Evolutionary conservation across 1,140 invertebrate species (phyloP), one percentile per base, ranked within the genome.

Genomic region (Cataglyphis hispanica): DNA sequence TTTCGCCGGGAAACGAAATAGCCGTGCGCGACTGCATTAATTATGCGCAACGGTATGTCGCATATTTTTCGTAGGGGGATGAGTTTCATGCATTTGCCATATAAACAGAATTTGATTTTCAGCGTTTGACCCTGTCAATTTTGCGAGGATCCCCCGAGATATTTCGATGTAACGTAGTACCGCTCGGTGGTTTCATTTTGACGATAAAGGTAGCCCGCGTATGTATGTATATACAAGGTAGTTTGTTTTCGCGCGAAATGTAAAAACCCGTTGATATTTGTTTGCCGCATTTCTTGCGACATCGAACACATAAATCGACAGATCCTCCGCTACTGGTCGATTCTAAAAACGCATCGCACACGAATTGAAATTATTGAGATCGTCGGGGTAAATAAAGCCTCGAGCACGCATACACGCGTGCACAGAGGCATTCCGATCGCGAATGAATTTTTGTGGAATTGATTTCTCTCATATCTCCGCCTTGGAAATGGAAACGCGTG

Each of bases 221-320:
- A 10, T 31, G 1, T 31, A 31, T 31, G n/a, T n/a, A n/a, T 50
- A 27, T 8, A 27, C 40, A 31, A 16, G 46, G 31, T 6, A 43
- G 56, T 10, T 19, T 37, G 50, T 63, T 64, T 40, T 25, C 19
- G 10, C 6, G 19, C 40, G 10, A 46, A 63, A 43, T 6, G 37
- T 31, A 61, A 37, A 80, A 80, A 80, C 56, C 25, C 56, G 61
- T 56, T 67, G 61, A 80, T 67, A 80, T 67, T 53, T 67, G 75
- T 11, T 37, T 11, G 40, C 10, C 13, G 13, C 37, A 27, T 27
- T 77, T 19, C 43, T 64, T 64, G 58, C 60, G 56, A 78, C 34
- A n/a, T 67, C 43, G 37, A 78, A 67, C 37, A 2, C 22, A 40
- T 69, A 56, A 66, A 69, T 58, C 77, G 25, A 80, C 34, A 69